Evolutionary conservation across 1,140 invertebrate genomes (phyloP), one percentile per base, ranked within the genome.

Genomic region (Aphelenchoides avenae): DNA sequence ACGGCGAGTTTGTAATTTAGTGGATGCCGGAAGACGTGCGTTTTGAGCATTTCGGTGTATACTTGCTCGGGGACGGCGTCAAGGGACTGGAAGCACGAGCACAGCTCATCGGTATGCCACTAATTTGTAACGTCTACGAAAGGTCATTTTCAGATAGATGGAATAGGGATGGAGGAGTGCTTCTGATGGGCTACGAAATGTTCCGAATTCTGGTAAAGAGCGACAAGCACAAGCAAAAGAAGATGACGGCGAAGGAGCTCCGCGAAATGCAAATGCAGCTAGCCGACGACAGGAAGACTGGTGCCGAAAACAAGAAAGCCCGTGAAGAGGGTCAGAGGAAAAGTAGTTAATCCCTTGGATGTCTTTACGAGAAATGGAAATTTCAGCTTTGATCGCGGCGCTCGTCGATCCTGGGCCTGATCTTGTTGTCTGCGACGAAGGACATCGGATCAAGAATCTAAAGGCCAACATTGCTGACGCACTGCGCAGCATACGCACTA

Each of bases 131-230:
- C 43, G 59, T 26, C 33, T 43, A 18, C 20, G 20, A 30, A 41
- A 36, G 39, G 24, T 42, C 24, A 26, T 73, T 80, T 46, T 81
- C 80, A 49, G 78, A 78, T 13, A 86, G 89, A 30, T 98, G 94
- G 93, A 83, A 84, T 22, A 83, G 84, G 52, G 68, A 73, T 40
- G 92, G 93, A 3, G 94, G 94, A 15, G 92, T 98, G 1, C 79
- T 99, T 7, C 81, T 98, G 57, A 91, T 99, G 73, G 94, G 94
- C 4, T 99, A 99, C 78, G 94, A 99, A 81, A 83, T 98, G 73
- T 98, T 92, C 77, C 82, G 83, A 42, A 57, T 78, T 42, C 57
- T 80, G 13, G 60, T 66, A 6, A 30, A 48, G 20, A 30, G 40
- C 33, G 22, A 39, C 43, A 42, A 63, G 58, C 36, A 29, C 24